Evolutionary conservation across 2,113 vertebrate genomes (phyloP), one percentile per base, ranked within the genome.

Genomic region (Callionymus lyra): DNA sequence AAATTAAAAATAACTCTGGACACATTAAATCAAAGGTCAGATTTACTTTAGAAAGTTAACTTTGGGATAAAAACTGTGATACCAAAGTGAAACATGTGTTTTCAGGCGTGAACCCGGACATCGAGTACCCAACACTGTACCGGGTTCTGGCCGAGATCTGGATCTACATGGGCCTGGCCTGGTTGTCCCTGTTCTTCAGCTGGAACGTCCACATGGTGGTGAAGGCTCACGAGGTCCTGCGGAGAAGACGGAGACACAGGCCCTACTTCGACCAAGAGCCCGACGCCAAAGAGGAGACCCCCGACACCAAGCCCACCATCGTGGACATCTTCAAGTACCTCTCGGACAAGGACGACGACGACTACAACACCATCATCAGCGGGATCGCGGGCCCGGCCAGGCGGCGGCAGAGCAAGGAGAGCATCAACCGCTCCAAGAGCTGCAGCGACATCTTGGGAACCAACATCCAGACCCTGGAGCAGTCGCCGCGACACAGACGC

Each of bases 121-220:
- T 81, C 12, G 45, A 83, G 1, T 99, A 99, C 64, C 88, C 89
- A 0, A 76, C 73, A 39, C 83, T 96, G 21, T 99, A 99, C 80
- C 82, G 88, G 65, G 87, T 90, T 27, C 86, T 90, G 44, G 91
- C 89, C 48, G 91, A 97, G 81, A 57, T 99, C 10, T 99, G 95
- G 95, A 94, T 99, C 63, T 97, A 90, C 77, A 81, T 99, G 77
- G 94, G 95, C 18, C 70, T 99, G 63, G 94, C 95, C 50, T 99
- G 95, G 95, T 86, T 99, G 46, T 97, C 93, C 12, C 85, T 97
- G 10, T 97, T 99, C 68, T 91, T 99, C 65, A 97, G 93, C 73
- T 98, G 95, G 95, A 98, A 98, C 1, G 95, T 98, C 55, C 88
- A 94, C 84, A 98, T 98, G 95, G 96, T 98, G 16, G 93, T 97